Conservation (phyloP, 1,140 invertebrate species). For the Chymomyza costata region DNA sequence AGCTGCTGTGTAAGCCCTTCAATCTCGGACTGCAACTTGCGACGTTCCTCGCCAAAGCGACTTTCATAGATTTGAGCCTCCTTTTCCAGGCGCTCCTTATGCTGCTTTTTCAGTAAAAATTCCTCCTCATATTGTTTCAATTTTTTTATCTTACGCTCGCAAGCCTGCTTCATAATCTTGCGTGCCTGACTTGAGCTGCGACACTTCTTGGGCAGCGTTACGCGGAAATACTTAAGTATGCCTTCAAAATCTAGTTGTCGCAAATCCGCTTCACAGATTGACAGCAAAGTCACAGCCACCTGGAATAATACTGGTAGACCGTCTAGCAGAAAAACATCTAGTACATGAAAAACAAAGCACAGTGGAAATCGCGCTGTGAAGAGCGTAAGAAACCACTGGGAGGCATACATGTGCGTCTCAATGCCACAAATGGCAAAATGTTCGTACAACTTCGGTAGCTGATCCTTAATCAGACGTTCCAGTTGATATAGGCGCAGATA, state of each 20-base stretch:
- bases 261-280: slow-evolving; percentile 95
- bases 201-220: slow-evolving; percentile 97
- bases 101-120: slow-evolving; percentile 87
- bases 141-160: slow-evolving; percentile 94
- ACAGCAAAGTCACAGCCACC: slow-evolving; percentile 94
- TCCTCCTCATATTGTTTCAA: slow-evolving; percentile 97
- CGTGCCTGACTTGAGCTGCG: slow-evolving; percentile 91
- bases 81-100: slow-evolving; percentile 87
- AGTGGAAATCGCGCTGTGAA: slow-evolving; percentile 99
- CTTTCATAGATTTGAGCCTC: slow-evolving; percentile 76
- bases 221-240: slow-evolving; percentile 95
- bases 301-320: slow-evolving; percentile 97
- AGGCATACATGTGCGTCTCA: slow-evolving; percentile 99
- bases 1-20: slow-evolving; percentile 89
- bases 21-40: slow-evolving; percentile 86
- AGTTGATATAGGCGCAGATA: slow-evolving; percentile 97
- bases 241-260: slow-evolving; percentile 96
- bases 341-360: slow-evolving; percentile 97
- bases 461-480: slow-evolving; percentile 92
- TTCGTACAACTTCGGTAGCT: slow-evolving; percentile 90
- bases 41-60: slow-evolving; percentile 85
- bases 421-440: slow-evolving; percentile 95
- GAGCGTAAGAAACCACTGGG: slow-evolving; percentile 99
- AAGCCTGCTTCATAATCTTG: slow-evolving; percentile 92
- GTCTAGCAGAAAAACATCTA: slow-evolving; percentile 96